Conservation (phyloP, 1,140 invertebrate genomes). For the Psix sp. region DNA sequence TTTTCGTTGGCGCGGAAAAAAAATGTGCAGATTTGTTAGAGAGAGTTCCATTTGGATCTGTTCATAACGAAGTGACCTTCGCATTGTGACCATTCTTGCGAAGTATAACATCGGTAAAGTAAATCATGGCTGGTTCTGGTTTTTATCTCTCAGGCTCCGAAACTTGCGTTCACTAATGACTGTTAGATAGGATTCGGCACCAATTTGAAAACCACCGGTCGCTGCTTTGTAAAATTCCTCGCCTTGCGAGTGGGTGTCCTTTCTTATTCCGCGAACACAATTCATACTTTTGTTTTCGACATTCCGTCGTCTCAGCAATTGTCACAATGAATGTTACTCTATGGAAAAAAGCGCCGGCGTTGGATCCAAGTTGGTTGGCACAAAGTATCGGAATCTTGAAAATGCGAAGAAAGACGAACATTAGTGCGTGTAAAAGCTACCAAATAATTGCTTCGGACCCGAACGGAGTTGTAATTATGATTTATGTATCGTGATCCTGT, state of each 20-base stretch:
- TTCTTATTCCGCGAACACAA: constrained; percentile 17
- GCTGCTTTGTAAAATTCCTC: constrained; percentile 52
- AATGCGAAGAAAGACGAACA: too few relatives aligned
- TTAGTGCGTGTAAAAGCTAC: too few relatives aligned
- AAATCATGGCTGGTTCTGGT: constrained; percentile 65
- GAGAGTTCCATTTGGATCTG: too few relatives aligned
- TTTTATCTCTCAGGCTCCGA: constrained; percentile 68
- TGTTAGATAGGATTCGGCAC: constrained; percentile 64
- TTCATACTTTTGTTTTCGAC: not conserved
- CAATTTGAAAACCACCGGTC: constrained; percentile 49
- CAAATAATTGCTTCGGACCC: too few relatives aligned
- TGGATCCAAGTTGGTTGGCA: too few relatives aligned
- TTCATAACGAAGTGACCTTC: constrained; percentile 72
- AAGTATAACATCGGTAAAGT: constrained; percentile 66
- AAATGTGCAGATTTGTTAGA: constrained; percentile 55
- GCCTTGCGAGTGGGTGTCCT: constrained; percentile 16
- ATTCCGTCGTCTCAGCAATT: not conserved
- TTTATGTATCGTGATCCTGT: too few relatives aligned
- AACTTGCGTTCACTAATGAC: constrained; percentile 72
- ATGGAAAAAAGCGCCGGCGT: too few relatives aligned
- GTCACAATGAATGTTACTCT: too few relatives aligned
- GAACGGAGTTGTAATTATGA: too few relatives aligned
- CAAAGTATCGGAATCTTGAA: too few relatives aligned
- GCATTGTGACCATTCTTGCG: constrained; percentile 70
- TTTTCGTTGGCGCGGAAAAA: constrained; percentile 11